Base-by-base conservation (phyloP, 2,888 invertebrate species). In the Ochropleura leucogaster region DNA sequence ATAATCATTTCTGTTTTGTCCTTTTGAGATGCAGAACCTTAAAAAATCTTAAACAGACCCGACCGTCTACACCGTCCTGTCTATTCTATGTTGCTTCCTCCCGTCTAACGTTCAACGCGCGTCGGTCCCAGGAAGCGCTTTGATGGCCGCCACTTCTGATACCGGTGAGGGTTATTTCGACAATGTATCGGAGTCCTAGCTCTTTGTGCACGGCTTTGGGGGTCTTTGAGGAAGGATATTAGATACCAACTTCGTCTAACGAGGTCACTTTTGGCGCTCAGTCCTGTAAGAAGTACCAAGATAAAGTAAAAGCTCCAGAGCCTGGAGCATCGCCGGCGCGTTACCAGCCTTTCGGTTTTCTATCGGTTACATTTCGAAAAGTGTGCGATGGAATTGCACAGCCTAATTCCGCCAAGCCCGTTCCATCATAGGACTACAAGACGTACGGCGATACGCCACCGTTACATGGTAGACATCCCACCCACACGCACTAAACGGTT, bases 41-140 rank as follows among this genome's bases (percentile, higher is more conserved):
- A 30, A 30, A 30, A 30, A 30, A 30, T 30, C 30, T 30, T 30
- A 30, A 1, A 7, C 14, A 30, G 55, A 57, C 30, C 57, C 0
- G 49, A 49, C 20, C 51, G 80, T 51, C 80, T 72, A 8, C 9
- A 12, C 0, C n/a, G n/a, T n/a, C n/a, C 1, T 71, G n/a, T 40
- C 10, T 59, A 59, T 44, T 47, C 4, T 5, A n/a, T 49, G 55
- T 40, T 16, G 44, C 49, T 74, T 81, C 75, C 62, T 62, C 42
- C 30, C 51, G 18, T 44, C 42, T 42, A 44, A 30, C 40, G 57
- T 64, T 49, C 44, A 20, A 55, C 66, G 67, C 82, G 62, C 60
- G 30, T 30, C 68, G 76, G 63, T n/a, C 51, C n/a, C 60, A 62
- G 85, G 77, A 82, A 81, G 59, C 65, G 70, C 68, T 82, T 71